These are phyloP conservation scores for Etheostoma nigrum DNA, from an alignment of 2,797 vertebrate genomes.

Conservation along the genomic window DNA sequence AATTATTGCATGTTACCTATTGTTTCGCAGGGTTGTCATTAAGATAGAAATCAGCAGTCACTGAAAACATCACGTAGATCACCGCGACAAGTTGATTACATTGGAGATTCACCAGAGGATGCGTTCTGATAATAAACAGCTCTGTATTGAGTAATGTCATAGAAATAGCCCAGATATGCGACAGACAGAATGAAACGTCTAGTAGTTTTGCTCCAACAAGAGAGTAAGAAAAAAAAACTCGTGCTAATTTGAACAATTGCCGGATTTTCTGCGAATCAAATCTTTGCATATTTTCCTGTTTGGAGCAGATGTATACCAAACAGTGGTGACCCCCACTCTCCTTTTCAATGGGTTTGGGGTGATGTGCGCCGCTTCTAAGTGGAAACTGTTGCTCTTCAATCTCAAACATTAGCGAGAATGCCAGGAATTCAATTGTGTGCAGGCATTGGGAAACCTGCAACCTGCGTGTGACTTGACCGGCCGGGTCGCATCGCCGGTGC, in stretches of 20 bases:
- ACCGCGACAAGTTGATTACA: conserved; percentile 47
- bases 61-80: conserved; percentile 82
- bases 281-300: conserved; percentile 93
- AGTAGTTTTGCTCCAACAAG: conserved; percentile 74
- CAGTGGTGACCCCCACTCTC: conserved; percentile 88
- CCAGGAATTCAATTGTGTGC: conserved; percentile 87
- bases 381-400: conserved; percentile 86
- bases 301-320: conserved; percentile 91
- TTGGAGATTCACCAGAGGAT: conserved; percentile 71
- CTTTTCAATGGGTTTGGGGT: conserved; percentile 87
- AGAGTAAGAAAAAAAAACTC: conserved; percentile 58
- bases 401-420: conserved; percentile 86
- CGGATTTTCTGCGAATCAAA: conserved; percentile 93
- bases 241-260: conserved; percentile 90
- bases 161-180: conserved; percentile 41
- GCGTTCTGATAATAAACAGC: conserved; percentile 66
- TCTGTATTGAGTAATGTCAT: conserved; percentile 32
- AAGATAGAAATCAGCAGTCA: conserved; percentile 68
- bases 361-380: conserved; percentile 84
- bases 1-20: conserved; percentile 66
- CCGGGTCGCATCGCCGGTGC: conserved; percentile 74
- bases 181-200: conserved; percentile 62
- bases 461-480: conserved; percentile 81
- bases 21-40: conserved; percentile 71
- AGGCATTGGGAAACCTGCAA: conserved; percentile 78